These are phyloP conservation scores for Monoplex corrugatus DNA, from an alignment of 2,888 invertebrate species.

Conservation along the genomic window DNA sequence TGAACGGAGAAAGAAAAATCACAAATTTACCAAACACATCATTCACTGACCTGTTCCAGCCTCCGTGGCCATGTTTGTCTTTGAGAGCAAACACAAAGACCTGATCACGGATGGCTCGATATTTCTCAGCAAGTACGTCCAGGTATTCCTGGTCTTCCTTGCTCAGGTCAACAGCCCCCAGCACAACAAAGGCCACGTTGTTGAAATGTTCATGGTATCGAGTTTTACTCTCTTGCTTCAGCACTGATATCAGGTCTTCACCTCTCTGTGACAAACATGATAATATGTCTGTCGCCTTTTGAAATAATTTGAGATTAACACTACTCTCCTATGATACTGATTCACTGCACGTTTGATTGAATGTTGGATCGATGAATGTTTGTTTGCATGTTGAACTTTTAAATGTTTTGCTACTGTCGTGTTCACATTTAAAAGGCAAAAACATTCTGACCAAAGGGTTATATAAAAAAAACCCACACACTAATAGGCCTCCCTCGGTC, in stretches of 20 bases:
- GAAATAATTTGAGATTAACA: too few species aligned
- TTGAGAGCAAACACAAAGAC: slow-evolving; percentile 70
- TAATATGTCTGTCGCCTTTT: too few species aligned
- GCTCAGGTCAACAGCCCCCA: slow-evolving; percentile 70
- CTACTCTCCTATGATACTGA: too few species aligned
- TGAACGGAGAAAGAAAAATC: slow-evolving; percentile 3
- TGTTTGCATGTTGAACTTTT: too few species aligned
- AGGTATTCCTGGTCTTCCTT: slow-evolving; percentile 67
- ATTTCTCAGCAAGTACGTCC: slow-evolving; percentile 65
- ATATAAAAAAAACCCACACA: too few species aligned
- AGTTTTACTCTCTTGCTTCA: slow-evolving; percentile 28
- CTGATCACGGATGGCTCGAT: slow-evolving; percentile 63
- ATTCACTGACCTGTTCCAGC: slow-evolving; percentile 70
- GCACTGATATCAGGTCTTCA: slow-evolving; percentile 38
- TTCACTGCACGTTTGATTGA: too few species aligned
- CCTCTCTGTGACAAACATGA: neutral
- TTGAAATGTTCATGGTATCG: slow-evolving; percentile 65
- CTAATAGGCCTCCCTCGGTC: too few species aligned
- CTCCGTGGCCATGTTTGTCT: slow-evolving; percentile 65
- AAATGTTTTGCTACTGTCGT: too few species aligned
- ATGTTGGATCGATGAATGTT: too few species aligned
- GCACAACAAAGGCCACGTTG: slow-evolving; percentile 72
- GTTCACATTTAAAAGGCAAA: too few species aligned
- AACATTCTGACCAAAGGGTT: too few species aligned
- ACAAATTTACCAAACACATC: neutral